Evolutionary conservation across 2,888 invertebrate genomes (phyloP), one percentile per base, ranked within the genome.

Genomic region (Torymus texanus): DNA sequence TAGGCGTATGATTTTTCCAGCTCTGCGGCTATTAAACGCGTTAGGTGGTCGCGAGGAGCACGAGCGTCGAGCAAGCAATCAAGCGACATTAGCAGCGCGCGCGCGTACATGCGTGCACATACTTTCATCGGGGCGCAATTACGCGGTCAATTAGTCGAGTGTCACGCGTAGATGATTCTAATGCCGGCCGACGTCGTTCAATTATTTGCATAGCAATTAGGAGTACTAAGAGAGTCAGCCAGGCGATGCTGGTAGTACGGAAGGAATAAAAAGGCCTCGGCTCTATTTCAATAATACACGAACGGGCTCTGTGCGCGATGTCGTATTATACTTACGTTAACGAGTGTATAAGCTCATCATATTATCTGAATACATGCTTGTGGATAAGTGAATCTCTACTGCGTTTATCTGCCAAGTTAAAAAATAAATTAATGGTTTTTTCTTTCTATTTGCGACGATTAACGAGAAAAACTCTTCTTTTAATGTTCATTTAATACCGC

Each of bases 101-200:
- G 16, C 12, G 14, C 41, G 12, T 18, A 66, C 11, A n/a, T 14
- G 11, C 8, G 10, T 16, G 51, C 50, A 16, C n/a, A 51, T 53
- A 75, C 58, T 71, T 71, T 65, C 76, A 71, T 71, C 53, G 59
- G 53, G 29, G 29, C 29, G 53, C 61, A 78, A 78, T 78, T 78
- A 73, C 55, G 53, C 61, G 61, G 55, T 67, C 67, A 78, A 67
- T 73, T 67, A 72, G 59, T n/a, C 58, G 21, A 66, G 77, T 65
- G 65, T 77, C 72, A 59, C 59, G 50, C 13, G 12, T 10, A 16
- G 65, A 65, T 58, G n/a, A 71, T 71, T 77, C 63, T 59, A 63
- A 71, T 71, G 41, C 61, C 53, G 65, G n/a, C 65, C n/a, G 77
- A 72, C 72, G 53, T 13, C n/a, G 53, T 16, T 71, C 65, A 53